These are phyloP conservation scores for Asbolus verrucosus DNA, from an alignment of 1,140 invertebrate genomes.

Conservation along the genomic window DNA sequence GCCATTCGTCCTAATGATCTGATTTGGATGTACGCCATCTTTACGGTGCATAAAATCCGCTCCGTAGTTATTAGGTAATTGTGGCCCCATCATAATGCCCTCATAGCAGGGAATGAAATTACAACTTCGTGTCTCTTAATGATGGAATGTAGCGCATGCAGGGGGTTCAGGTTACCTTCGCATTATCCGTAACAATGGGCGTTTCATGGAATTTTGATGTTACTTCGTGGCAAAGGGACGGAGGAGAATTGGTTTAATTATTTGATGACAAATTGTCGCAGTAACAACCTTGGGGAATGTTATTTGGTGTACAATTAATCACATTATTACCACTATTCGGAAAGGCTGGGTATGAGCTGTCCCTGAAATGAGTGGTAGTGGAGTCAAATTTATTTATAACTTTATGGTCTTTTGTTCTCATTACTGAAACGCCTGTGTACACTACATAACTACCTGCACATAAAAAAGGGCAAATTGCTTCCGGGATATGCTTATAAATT, in stretches of 20 bases:
- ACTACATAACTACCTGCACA: background rate
- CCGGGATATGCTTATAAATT: slow-evolving; percentile 22
- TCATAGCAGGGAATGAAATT: slow-evolving; percentile 4
- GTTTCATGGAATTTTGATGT: no score
- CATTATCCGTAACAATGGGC: background rate
- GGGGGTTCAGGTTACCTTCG: background rate
- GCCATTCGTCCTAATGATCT: no score
- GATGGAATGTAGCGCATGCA: slow-evolving; percentile 2
- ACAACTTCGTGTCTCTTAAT: slow-evolving; percentile 5
- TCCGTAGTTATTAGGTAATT: slow-evolving; percentile 11
- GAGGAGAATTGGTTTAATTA: no score
- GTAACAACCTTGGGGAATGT: no score
- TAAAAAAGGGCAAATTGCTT: slow-evolving; percentile 1
- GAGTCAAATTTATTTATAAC: background rate
- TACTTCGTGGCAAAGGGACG: no score
- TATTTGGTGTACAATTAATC: no score
- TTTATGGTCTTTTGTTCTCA: background rate
- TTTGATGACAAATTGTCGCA: no score
- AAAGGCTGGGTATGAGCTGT: no score
- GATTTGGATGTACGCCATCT: no score
- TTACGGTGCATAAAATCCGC: no score
- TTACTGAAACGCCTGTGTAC: background rate
- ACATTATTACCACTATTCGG: no score
- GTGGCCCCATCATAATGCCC: slow-evolving; percentile 19
- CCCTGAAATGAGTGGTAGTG: no score